Conservation (phyloP, 2,113 vertebrate genomes). For the Peucedramus taeniatus region DNA sequence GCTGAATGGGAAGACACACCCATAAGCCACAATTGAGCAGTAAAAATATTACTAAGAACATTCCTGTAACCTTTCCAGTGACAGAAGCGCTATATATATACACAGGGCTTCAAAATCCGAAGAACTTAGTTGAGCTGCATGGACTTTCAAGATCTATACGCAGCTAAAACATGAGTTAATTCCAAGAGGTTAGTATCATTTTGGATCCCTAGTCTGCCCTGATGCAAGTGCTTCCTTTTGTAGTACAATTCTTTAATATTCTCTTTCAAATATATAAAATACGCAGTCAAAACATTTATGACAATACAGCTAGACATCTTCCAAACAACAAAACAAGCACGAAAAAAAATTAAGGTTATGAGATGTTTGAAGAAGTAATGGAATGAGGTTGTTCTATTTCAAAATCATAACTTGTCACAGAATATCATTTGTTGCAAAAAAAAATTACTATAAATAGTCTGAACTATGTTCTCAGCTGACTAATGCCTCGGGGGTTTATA, state of each 20-base stretch:
- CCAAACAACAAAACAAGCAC: not conserved
- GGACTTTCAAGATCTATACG: not conserved
- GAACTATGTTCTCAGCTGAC: not conserved
- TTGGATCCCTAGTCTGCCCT: not conserved
- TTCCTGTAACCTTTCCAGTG: not conserved
- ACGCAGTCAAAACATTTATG: not conserved
- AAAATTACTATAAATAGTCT: not conserved
- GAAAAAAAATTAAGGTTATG: not conserved
- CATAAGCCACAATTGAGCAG: not conserved
- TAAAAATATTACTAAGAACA: not conserved
- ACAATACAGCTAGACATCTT: not conserved
- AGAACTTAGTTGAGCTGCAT: not conserved
- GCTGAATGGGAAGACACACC: not conserved
- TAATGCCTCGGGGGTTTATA: not conserved
- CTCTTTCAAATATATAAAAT: not conserved
- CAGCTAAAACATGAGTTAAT: not conserved
- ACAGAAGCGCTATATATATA: not conserved
- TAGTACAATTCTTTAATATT: not conserved
- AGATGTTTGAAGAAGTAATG: not conserved
- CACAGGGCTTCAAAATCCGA: not conserved
- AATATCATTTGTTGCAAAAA: not conserved
- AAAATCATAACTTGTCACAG: not conserved
- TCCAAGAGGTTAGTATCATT: not conserved
- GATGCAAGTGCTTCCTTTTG: not conserved
- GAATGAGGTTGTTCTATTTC: not conserved